A percentile compares a stretch with the other conserved stretches of the same genome.
Evolutionary conservation across 2,888 invertebrate species (phyloP).

Genomic region (Drosophila macrospina): DNA sequence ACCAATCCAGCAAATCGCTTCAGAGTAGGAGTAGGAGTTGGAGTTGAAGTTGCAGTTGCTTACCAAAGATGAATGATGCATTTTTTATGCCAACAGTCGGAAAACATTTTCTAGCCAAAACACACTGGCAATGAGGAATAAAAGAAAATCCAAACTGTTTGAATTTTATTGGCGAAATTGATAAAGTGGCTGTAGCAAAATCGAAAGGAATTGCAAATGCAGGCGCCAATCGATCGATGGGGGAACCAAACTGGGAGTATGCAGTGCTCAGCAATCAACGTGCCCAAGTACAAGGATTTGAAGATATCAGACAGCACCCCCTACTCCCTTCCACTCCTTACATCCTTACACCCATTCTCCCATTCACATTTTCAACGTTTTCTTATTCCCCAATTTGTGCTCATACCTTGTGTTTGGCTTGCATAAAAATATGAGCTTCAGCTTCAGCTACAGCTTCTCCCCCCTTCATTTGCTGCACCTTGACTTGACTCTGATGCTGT

Average conservation of each 20-base stretch:
- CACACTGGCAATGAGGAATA: slow-evolving; percentile 26
- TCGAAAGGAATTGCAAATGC: slow-evolving; percentile 70
- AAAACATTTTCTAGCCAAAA: slow-evolving; percentile 32
- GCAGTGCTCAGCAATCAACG: slow-evolving; percentile 56
- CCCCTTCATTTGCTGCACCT: background rate
- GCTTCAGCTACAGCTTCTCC: background rate
- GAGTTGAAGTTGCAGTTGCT: slow-evolving; percentile 15
- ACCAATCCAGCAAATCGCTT: slow-evolving; percentile 34
- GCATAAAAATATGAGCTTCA: slow-evolving; percentile 52
- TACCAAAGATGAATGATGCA: slow-evolving; percentile 64
- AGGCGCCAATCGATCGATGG: slow-evolving; percentile 52
- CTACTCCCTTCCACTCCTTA: too few species aligned
- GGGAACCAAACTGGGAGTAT: slow-evolving; percentile 1
- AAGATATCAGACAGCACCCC: slow-evolving; percentile 33
- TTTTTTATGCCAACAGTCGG: slow-evolving; percentile 46
- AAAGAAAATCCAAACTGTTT: slow-evolving; percentile 56
- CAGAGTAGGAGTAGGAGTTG: slow-evolving; percentile 9
- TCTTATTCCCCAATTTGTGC: slow-evolving; percentile 30
- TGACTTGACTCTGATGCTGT: slow-evolving; percentile 16
- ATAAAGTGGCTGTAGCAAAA: slow-evolving; percentile 75
- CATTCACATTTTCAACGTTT: slow-evolving; percentile 42
- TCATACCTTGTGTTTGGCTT: slow-evolving; percentile 41
- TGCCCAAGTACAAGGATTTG: slow-evolving; percentile 61
- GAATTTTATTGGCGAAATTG: slow-evolving; percentile 78
- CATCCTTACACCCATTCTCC: slow-evolving; percentile 19